Evolutionary conservation across 2,888 invertebrate genomes (phyloP).

Genomic region (Stramonita haemastoma): DNA sequence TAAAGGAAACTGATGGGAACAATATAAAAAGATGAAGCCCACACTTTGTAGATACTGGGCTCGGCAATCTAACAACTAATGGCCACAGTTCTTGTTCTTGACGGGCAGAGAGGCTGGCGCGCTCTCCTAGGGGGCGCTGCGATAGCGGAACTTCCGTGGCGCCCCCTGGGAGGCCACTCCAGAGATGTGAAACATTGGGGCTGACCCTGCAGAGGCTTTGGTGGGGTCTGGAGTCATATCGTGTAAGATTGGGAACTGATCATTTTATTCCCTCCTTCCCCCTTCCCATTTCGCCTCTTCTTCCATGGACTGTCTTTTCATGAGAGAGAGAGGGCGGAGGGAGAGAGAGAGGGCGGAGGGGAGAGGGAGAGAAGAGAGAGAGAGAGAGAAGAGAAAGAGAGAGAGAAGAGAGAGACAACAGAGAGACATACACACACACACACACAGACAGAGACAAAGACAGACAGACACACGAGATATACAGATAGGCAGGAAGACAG

Average conservation of each 20-base stretch:
- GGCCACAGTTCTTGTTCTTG: neutral
- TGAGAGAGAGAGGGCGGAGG: too few species aligned
- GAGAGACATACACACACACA: neutral
- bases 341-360: too few species aligned
- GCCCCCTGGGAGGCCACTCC: conserved; percentile 4
- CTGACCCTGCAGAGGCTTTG: neutral
- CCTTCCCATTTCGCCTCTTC: too few species aligned
- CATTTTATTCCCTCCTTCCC: neutral
- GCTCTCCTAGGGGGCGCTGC: neutral
- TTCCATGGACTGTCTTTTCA: too few species aligned
- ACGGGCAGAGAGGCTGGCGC: neutral
- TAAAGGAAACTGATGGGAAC: too few species aligned
- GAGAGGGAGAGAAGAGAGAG: neutral
- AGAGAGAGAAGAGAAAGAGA: neutral
- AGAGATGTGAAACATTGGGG: neutral
- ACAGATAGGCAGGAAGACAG: too few species aligned
- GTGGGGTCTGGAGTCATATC: neutral
- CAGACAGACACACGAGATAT: too few species aligned
- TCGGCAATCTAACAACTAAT: neutral
- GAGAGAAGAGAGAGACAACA: neutral
- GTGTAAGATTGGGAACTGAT: neutral
- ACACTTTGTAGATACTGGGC: too few species aligned
- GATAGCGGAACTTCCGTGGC: neutral
- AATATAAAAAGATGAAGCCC: too few species aligned
- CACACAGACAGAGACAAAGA: too few species aligned